Evolutionary conservation across 2,888 invertebrate genomes (phyloP), one percentile per base, ranked within the genome.

Genomic region (Ypsolopha sequella): DNA sequence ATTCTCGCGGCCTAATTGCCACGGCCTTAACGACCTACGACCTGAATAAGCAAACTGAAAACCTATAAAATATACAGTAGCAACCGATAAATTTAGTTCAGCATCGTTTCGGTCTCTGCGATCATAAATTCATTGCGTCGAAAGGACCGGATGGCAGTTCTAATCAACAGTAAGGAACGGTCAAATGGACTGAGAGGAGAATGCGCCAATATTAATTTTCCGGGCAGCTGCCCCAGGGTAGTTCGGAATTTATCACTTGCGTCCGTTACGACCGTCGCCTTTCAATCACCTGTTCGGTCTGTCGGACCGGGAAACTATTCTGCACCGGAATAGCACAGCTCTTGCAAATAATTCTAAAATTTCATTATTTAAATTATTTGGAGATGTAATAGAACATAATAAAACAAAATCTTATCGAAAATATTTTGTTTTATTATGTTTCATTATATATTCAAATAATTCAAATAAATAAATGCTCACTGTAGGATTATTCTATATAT

Each of bases 1-100:
- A 82, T 78, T 76, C 71, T 36, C 36, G 36, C 47, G 14, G 63
- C 77, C 76, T 80, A 80, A 81, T 82, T 82, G 76, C 75, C 72
- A 70, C 64, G 68, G 69, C 67, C 72, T 70, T 73, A 75, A 73
- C 73, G 66, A 71, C 69, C 66, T 70, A 70, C 65, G 74, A 76
- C 77, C 77, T 73, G 76, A 66, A 74, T 75, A 60, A 56, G 55
- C 58, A 54, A 58, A 64, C 54, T 52, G 52, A 36, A 47, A 13
- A 36, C 14, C 13, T 47, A 14, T 11, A 14, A 43, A 24, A 43
- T 43, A 43, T 13, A 14, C 13, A 43, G 24, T 43, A 43, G 13
- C 9, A 43, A 9, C 8, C 43, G 8, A 43, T 3, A 24, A 43
- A 24, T 14, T 24, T 43, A 24, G 13, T 43, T 24, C 24, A 24